Evolutionary conservation across 2,888 invertebrate species (phyloP).

Genomic region (Agrilus cyanescens): DNA sequence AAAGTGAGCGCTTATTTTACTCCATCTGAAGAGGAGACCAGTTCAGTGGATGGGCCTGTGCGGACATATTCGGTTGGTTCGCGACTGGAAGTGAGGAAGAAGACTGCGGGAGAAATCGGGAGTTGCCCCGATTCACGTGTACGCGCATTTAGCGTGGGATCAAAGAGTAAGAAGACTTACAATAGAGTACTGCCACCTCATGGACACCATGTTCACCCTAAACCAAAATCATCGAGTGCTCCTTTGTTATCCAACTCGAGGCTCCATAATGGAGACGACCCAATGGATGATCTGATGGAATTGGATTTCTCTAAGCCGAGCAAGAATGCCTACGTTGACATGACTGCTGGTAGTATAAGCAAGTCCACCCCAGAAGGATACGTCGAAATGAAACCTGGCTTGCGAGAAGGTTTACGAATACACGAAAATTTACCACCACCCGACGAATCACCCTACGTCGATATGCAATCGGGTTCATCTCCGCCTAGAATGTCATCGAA

Average conservation of each 20-base stretch:
- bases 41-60: conserved; percentile 43
- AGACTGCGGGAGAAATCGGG: conserved; percentile 27
- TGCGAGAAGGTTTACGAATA: conserved; percentile 15
- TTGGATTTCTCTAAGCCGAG: conserved; percentile 51
- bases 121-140: conserved; percentile 43
- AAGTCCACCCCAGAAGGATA: conserved; percentile 27
- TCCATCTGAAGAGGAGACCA: conserved; percentile 46
- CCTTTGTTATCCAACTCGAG: conserved; percentile 48
- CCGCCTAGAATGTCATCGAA: conserved; percentile 20
- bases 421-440: conserved; percentile 16
- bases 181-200: conserved; percentile 26
- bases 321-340: conserved; percentile 47
- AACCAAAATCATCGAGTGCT: conserved; percentile 55
- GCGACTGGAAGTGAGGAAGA: conserved; percentile 45
- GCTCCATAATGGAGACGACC: conserved; percentile 42
- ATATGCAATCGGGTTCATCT: conserved; percentile 34
- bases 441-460: conserved; percentile 38
- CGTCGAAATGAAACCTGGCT: conserved; percentile 36
- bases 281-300: conserved; percentile 72
- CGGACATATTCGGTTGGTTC: conserved; percentile 81
- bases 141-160: conserved; percentile 69
- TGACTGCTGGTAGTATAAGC: conserved; percentile 38
- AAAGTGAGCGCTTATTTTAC: conserved; percentile 66
- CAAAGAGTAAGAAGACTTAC: conserved; percentile 43
- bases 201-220: conserved; percentile 21